Percentiles rank a stretch among this genome's conserved stretches.
Conservation (phyloP, 2,113 vertebrate genomes). For the Mus pahari region DNA sequence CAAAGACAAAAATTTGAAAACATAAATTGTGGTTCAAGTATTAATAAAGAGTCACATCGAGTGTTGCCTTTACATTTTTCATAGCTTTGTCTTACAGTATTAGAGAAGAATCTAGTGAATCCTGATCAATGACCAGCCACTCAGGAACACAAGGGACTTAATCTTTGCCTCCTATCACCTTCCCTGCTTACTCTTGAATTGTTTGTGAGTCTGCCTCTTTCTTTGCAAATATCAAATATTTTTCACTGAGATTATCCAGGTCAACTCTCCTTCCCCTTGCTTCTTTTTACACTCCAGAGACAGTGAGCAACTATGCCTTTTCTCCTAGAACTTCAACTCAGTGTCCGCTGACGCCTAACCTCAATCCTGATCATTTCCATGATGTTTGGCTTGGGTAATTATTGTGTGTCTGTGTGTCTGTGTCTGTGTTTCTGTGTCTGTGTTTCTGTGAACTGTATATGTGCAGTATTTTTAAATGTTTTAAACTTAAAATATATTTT, state of each 20-base stretch:
- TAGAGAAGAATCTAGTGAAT: neutral
- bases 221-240: neutral
- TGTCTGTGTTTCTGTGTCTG: neutral
- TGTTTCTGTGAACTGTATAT: neutral
- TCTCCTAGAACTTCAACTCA: neutral
- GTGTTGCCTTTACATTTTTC: neutral
- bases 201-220: neutral
- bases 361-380: neutral
- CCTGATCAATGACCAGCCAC: neutral
- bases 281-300: neutral
- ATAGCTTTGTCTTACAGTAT: neutral
- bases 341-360: neutral
- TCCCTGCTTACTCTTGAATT: neutral
- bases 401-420: neutral
- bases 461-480: neutral
- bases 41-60: fast-evolving
- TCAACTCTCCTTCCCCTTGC: neutral
- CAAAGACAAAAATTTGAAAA: neutral
- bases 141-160: neutral
- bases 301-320: neutral
- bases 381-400: neutral
- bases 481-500: neutral
- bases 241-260: neutral
- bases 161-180: neutral
- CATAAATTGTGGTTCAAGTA: neutral